Evolutionary conservation across 2,888 invertebrate genomes (phyloP).

Genomic region (Lasioglossum marginatum): DNA sequence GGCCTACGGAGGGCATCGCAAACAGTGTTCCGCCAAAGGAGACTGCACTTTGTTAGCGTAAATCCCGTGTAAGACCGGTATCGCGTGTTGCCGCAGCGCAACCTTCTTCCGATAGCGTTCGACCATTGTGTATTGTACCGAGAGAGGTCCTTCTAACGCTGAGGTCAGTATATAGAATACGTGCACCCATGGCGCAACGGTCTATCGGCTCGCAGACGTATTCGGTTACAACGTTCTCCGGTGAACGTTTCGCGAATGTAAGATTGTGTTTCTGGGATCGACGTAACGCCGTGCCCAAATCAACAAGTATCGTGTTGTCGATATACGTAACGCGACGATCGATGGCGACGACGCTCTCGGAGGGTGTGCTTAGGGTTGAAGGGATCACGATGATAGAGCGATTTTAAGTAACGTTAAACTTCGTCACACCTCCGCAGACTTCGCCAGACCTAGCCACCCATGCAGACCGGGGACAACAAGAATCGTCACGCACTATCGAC

Average conservation of each 20-base stretch:
- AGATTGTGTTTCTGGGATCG: conserved; percentile 55
- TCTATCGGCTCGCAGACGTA: conserved; percentile 41
- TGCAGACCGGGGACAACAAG: background rate
- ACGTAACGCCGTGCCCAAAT: conserved; percentile 50
- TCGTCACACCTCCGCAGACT: background rate
- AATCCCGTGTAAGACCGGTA: conserved; percentile 35
- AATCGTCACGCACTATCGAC: background rate
- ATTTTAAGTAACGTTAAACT: background rate
- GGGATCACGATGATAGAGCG: background rate
- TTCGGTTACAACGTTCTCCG: conserved; percentile 54
- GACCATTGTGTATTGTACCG: background rate
- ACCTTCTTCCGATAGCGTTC: conserved; percentile 16
- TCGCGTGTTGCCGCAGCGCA: conserved; percentile 28
- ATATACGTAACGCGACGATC: conserved; percentile 36
- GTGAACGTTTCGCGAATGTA: conserved; percentile 41
- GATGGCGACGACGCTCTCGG: background rate
- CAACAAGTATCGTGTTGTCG: conserved; percentile 66
- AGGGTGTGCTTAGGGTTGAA: background rate
- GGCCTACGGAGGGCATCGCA: too few species aligned
- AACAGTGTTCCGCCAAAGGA: too few species aligned
- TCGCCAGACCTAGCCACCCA: background rate
- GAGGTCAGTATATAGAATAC: background rate
- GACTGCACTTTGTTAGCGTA: conserved; percentile 12
- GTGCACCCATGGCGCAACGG: background rate
- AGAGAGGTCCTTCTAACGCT: background rate